phyloP scores from a whole-genome alignment of 2,797 vertebrate genomes.

The Alca torda region DNA sequence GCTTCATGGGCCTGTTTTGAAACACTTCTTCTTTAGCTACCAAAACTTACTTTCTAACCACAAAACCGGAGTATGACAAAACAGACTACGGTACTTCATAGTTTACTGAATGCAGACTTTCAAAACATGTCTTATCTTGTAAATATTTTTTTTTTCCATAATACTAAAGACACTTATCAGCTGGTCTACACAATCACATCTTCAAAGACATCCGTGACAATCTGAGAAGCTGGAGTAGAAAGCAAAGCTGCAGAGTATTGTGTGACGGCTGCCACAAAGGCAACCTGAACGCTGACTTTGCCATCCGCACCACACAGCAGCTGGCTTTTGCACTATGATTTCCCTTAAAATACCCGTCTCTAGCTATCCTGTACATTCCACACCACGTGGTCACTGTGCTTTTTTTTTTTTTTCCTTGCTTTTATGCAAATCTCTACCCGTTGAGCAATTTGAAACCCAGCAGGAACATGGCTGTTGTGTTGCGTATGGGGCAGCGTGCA shows the following conservation, averaged over 20 bases:
- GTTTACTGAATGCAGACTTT: neutral
- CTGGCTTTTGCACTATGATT: neutral
- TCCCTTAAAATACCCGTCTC: neutral
- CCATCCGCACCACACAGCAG: neutral
- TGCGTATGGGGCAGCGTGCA: neutral
- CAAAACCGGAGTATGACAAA: neutral
- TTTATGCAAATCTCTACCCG: neutral
- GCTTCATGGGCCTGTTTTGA: neutral
- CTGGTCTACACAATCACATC: neutral
- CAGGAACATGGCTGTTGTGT: neutral
- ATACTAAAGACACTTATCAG: neutral
- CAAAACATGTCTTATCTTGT: neutral
- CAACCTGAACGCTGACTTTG: neutral
- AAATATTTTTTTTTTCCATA: neutral
- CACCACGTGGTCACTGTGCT: no score
- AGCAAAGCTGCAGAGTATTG: neutral
- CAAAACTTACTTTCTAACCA: constrained; percentile 8
- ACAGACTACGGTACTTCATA: neutral
- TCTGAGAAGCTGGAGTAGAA: neutral
- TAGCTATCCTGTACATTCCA: neutral
- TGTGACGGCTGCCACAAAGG: neutral
- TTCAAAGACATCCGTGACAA: neutral
- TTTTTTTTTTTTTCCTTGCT: neutral
- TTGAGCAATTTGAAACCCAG: neutral
- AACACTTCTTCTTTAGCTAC: neutral